Evolutionary conservation across 2,797 vertebrate genomes (phyloP), one percentile per base, ranked within the genome.

Genomic region (Trachurus trachurus): DNA sequence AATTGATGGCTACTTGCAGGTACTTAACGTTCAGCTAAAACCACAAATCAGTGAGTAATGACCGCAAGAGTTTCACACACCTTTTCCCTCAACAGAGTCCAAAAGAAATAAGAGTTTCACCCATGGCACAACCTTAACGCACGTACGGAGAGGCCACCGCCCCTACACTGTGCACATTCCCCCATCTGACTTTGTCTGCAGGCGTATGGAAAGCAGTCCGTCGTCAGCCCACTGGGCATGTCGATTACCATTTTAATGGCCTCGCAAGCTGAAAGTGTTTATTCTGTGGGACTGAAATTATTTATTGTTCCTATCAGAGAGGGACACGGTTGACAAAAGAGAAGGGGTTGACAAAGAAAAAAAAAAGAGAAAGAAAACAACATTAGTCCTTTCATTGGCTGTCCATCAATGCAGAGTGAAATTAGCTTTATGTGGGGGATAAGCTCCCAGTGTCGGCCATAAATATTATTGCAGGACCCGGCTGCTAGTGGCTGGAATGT

Each of bases 221-320:
- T 61, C 37, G 26, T 42, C 66, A 70, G 68, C 69, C 62, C 45
- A 52, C 57, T 12, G n/a, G 82, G 19, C 26, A 60, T 56, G 75
- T 62, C 80, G 68, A 86, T 89, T 86, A 87, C 86, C 84, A 84
- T 89, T 86, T 91, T 85, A 88, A 88, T 86, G 71, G 69, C 57
- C 56, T 70, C 10, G 16, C 67, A 49, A 7, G 10, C 19, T 70
- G 11, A 76, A 86, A 78, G 79, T 75, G 80, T 86, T 79, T 54
- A 84, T 84, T 83, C 60, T 80, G 65, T 79, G 37, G 47, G 45
- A 53, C 56, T 47, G 29, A 83, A 88, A 85, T 89, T 59, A 81
- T 90, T 81, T 84, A 77, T 88, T 85, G 49, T 78, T 81, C 74
- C 72, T 56, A 77, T 86, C 66, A 64, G 74, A 77, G 73, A 9